phyloP scores from a whole-genome alignment of 2,797 vertebrate species.

The Artibeus jamaicensis region DNA sequence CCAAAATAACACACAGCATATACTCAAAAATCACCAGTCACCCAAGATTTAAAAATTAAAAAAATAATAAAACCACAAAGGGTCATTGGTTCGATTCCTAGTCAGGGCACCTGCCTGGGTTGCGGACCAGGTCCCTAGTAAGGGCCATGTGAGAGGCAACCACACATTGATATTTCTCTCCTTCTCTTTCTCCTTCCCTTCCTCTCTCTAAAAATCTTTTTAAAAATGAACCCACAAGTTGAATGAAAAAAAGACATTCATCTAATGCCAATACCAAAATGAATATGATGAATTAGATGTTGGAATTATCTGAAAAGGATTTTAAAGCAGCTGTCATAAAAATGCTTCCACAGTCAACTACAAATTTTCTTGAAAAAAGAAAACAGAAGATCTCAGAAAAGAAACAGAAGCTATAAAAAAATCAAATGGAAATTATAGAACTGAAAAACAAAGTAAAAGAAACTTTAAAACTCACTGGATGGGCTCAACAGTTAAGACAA shows the following conservation, averaged over 20 bases:
- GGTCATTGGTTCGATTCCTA: too few species aligned
- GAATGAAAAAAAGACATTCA: not conserved
- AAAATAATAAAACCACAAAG: not conserved
- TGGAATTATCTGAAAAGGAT: not conserved
- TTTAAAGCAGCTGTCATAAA: conserved; percentile 8
- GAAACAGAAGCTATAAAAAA: not conserved
- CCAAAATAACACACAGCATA: not conserved
- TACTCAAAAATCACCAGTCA: not conserved
- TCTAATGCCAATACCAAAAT: not conserved
- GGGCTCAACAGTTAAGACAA: not conserved
- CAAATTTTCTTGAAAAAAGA: not conserved
- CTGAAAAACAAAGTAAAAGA: not conserved
- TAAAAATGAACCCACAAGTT: not conserved
- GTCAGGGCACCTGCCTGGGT: too few species aligned
- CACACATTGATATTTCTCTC: too few species aligned
- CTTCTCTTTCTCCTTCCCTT: too few species aligned
- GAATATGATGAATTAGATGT: not conserved
- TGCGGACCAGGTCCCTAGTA: too few species aligned
- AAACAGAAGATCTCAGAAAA: not conserved
- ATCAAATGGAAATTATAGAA: not conserved
- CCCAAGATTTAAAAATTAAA: not conserved
- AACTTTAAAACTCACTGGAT: not conserved
- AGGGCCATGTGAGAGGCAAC: too few species aligned
- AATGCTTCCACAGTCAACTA: not conserved
- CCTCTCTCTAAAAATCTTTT: too few species aligned